Base-by-base conservation (phyloP, 2,888 invertebrate species). In the Odontomyia ornata region DNA sequence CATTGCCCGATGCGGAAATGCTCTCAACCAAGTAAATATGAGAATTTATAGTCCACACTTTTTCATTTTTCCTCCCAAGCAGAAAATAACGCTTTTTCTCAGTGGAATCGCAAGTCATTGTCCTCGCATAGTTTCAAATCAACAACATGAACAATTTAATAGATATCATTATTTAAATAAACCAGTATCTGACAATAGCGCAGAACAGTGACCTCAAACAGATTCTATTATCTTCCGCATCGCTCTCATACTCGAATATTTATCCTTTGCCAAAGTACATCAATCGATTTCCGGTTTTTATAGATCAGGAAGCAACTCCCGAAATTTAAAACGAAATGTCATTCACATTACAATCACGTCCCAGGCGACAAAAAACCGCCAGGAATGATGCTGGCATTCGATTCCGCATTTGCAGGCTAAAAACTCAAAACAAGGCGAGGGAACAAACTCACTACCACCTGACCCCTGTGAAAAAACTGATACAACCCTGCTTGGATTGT, bases 251-350 rank as follows among this genome's bases (percentile, higher is more conserved):
- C 18, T 13, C n/a, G 15, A 4, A 52, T 52, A 52, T n/a, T 18
- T 52, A 13, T n/a, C 52, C 52, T n/a, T 52, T n/a, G 52, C n/a
- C 52, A n/a, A 72, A 60, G 23, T 43, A 36, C 36, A 18, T 15
- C 25, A 73, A 73, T 60, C 73, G 73, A 73, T 73, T 73, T 73
- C 73, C 73, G 73, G 73, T 73, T 73, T 73, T 18, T 47, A 4
- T 11, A 23, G 60, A 73, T 57, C 73, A 73, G 57, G 73, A 73
- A 73, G 60, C 73, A 57, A 57, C 43, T 52, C 56, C 46, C 73
- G 28, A 57, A 73, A 60, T 25, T 73, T 15, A 25, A 73, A 73
- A 73, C 21, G 11, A 43, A 73, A 73, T 73, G 73, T 60, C 73
- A 73, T 73, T 73, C 73, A 73, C 73, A 73, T 73, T 23, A 60